Conservation (phyloP, 2,888 invertebrate genomes). For the Apotomis capreana region DNA sequence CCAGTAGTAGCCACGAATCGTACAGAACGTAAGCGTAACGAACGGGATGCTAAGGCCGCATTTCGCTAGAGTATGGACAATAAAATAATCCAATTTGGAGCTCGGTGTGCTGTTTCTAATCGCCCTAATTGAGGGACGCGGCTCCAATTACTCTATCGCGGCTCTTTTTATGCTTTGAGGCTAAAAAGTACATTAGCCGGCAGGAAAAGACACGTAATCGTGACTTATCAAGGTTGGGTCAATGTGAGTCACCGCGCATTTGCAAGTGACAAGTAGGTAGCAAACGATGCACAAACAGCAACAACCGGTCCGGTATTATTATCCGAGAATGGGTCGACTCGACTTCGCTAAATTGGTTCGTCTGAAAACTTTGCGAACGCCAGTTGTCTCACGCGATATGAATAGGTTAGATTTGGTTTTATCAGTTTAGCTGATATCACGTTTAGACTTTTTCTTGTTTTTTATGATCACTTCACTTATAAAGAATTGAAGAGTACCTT, state of each 20-base stretch:
- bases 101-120: constrained; percentile 64
- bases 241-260: constrained; percentile 37
- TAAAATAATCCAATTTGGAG: constrained; percentile 63
- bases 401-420: constrained; percentile 47
- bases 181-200: constrained; percentile 29
- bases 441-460: no score
- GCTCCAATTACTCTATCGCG: constrained; percentile 61
- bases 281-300: constrained; percentile 48
- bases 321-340: constrained; percentile 48
- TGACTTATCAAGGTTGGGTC: constrained; percentile 39
- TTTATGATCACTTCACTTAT: no score
- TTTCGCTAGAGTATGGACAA: constrained; percentile 52
- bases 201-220: constrained; percentile 31
- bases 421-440: not conserved
- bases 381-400: constrained; percentile 54
- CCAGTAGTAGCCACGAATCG: constrained; percentile 45
- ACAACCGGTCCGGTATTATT: constrained; percentile 53
- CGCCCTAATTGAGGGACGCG: constrained; percentile 65
- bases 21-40: constrained; percentile 47
- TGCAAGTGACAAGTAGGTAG: constrained; percentile 34
- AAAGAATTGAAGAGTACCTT: no score
- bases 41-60: constrained; percentile 51
- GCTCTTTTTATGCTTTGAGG: constrained; percentile 52
- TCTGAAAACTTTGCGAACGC: constrained; percentile 52
- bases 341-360: constrained; percentile 63